Evolutionary conservation across 2,113 vertebrate species (phyloP).

Genomic region (Ammospiza nelsoni): DNA sequence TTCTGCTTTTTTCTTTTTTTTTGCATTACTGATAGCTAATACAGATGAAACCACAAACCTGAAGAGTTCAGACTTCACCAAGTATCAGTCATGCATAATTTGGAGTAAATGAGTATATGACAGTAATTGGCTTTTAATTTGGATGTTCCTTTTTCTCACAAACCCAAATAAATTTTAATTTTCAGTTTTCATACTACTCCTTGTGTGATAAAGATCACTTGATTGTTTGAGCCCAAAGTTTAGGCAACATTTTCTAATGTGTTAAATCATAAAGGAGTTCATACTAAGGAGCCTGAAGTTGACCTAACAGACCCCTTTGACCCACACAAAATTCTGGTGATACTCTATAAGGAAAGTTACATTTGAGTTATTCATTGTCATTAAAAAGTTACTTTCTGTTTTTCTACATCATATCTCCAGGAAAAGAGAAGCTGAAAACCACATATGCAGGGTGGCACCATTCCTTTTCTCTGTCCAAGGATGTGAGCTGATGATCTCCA

Average conservation of each 20-base stretch:
- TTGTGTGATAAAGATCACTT: background rate
- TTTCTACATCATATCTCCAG: background rate
- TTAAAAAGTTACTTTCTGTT: background rate
- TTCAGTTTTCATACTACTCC: background rate
- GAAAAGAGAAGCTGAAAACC: background rate
- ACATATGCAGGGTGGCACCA: background rate
- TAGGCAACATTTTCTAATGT: background rate
- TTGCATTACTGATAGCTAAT: constrained; percentile 49
- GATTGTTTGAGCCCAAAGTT: background rate
- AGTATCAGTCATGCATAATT: background rate
- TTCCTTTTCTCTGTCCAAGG: background rate
- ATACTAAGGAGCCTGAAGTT: background rate
- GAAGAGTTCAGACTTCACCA: constrained; percentile 8
- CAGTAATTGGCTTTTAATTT: constrained; percentile 4
- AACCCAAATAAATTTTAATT: constrained; percentile 40
- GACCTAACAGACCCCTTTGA: background rate
- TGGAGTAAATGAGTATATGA: background rate
- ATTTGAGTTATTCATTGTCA: background rate
- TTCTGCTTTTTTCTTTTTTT: constrained; percentile 20
- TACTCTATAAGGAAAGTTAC: background rate
- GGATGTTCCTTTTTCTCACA: constrained; percentile 47
- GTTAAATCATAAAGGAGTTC: background rate
- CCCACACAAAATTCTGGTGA: background rate
- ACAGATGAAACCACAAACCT: constrained; percentile 53
- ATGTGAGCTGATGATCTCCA: background rate